A percentile compares a stretch with the other conserved stretches of the same genome.
Evolutionary conservation across 1,140 invertebrate species (phyloP).

Genomic region (Nephila pilipes): DNA sequence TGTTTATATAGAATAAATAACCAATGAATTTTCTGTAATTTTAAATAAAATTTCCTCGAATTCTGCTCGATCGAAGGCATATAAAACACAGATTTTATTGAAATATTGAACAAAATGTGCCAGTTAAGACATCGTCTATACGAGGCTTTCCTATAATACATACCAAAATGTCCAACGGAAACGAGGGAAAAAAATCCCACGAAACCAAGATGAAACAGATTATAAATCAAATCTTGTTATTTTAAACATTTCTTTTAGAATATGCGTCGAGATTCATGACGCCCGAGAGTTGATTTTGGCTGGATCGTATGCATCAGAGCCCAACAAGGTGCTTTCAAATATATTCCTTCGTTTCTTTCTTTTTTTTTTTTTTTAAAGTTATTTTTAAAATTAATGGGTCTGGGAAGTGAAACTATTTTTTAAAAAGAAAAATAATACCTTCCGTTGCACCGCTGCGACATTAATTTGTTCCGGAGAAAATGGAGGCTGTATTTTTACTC

Average conservation of each 20-base stretch:
- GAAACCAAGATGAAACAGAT: background rate
- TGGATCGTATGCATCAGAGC: background rate
- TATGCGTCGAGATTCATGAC: background rate
- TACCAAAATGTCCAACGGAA: background rate
- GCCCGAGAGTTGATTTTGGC: background rate
- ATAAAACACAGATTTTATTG: no score
- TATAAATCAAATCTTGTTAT: slow-evolving; percentile 23
- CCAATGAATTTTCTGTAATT: no score
- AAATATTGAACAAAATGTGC: no score
- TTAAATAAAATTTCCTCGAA: no score
- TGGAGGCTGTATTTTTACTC: background rate
- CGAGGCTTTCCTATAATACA: no score
- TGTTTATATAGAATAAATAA: no score
- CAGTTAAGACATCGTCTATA: no score
- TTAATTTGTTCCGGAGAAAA: background rate
- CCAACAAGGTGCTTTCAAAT: background rate
- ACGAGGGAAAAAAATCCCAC: background rate
- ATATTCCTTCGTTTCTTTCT: background rate
- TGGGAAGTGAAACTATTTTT: background rate
- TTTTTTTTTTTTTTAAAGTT: background rate
- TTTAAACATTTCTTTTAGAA: background rate
- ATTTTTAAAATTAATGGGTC: background rate
- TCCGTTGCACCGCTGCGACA: background rate
- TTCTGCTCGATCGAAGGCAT: no score
- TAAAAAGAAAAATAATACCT: background rate